phyloP scores from a whole-genome alignment of 2,797 vertebrate species.

The Pelochelys cantorii region DNA sequence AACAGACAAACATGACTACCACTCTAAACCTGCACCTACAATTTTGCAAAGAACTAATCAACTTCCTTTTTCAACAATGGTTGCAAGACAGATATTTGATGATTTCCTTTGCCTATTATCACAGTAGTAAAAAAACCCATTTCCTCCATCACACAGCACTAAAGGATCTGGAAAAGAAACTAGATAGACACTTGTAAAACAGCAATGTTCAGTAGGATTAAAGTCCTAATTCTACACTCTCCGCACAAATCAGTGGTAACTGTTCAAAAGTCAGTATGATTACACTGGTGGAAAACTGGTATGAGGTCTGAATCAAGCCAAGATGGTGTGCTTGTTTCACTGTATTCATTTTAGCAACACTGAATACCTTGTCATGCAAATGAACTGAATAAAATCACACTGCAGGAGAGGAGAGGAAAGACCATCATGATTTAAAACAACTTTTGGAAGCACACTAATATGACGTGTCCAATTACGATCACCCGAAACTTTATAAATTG shows the following conservation, averaged over 20 bases:
- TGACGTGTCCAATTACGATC: slow-evolving; percentile 56
- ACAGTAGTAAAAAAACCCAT: neutral
- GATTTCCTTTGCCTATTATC: neutral
- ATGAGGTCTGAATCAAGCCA: neutral
- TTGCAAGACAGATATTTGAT: neutral
- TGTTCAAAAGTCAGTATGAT: slow-evolving; percentile 34
- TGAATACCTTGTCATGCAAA: slow-evolving; percentile 69
- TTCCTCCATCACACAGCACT: neutral
- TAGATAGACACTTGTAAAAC: slow-evolving; percentile 37
- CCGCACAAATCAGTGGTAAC: slow-evolving; percentile 46
- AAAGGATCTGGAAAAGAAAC: slow-evolving; percentile 21
- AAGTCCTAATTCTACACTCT: slow-evolving; percentile 22
- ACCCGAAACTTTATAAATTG: slow-evolving; percentile 59
- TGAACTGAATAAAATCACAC: slow-evolving; percentile 71
- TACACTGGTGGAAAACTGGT: slow-evolving; percentile 19
- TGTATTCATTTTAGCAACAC: slow-evolving; percentile 61
- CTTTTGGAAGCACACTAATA: slow-evolving; percentile 69
- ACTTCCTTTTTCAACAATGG: neutral
- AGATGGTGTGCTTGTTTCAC: slow-evolving; percentile 37
- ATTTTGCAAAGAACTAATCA: neutral
- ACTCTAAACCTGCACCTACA: neutral
- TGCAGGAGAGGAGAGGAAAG: slow-evolving; percentile 64
- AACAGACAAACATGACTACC: too few species aligned
- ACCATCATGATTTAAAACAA: slow-evolving; percentile 70
- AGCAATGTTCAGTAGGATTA: slow-evolving; percentile 47